Conservation (phyloP, 2,113 vertebrate species). For the Rhabdomys dilectus region DNA sequence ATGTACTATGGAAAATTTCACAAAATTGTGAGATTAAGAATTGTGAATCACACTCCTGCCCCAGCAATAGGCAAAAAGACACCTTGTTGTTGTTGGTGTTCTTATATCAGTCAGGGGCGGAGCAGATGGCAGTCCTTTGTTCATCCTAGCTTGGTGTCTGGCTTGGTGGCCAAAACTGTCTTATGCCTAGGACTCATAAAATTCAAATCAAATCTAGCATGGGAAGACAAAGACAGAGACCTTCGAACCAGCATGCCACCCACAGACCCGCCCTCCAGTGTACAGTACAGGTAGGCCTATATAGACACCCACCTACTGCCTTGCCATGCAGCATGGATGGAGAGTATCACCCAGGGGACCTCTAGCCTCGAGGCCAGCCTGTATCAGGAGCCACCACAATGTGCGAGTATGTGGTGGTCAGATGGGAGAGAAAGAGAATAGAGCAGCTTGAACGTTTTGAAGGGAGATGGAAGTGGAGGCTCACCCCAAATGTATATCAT, state of each 20-base stretch:
- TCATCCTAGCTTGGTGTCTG: neutral
- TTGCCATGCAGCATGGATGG: neutral
- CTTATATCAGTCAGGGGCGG: neutral
- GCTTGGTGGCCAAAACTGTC: neutral
- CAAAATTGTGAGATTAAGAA: conserved; percentile 53
- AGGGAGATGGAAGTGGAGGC: neutral
- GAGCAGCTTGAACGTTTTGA: neutral
- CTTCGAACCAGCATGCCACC: neutral
- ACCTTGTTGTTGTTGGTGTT: neutral
- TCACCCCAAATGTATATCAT: neutral
- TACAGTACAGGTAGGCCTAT: neutral
- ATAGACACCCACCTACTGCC: neutral
- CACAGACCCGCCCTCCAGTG: neutral
- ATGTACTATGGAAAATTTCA: neutral
- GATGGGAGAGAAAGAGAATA: neutral
- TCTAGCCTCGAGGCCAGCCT: neutral
- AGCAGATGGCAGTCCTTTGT: neutral
- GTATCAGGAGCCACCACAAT: neutral
- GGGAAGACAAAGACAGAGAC: neutral
- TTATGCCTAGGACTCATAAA: neutral
- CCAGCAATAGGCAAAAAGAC: neutral
- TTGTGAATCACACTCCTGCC: neutral
- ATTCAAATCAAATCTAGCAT: neutral
- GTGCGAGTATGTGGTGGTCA: neutral
- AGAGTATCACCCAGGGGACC: neutral